Evolutionary conservation across 2,888 invertebrate species (phyloP).

Genomic region (Latrodectus hesperus): DNA sequence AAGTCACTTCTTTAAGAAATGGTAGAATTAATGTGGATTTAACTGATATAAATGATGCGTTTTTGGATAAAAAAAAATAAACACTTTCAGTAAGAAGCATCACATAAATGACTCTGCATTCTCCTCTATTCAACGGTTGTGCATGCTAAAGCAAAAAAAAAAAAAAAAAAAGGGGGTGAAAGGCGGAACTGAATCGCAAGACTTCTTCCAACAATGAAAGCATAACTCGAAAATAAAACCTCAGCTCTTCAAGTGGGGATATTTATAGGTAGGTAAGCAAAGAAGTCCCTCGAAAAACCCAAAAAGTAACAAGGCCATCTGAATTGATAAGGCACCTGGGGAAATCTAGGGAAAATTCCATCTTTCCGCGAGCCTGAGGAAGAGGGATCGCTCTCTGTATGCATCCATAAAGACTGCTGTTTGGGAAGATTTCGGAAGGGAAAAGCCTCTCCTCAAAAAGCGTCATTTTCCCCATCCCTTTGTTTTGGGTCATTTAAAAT

Average conservation of each 20-base stretch:
- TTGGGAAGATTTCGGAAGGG: constrained; percentile 27
- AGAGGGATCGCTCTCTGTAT: not conserved
- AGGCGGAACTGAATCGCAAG: not conserved
- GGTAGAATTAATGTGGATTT: too few species aligned
- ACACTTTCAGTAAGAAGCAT: too few species aligned
- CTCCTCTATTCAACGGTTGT: too few species aligned
- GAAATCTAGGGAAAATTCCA: constrained; percentile 65
- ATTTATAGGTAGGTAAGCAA: constrained; percentile 21
- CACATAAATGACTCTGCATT: too few species aligned
- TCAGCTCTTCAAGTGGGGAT: constrained; percentile 4
- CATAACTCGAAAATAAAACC: not conserved
- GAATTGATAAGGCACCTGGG: constrained; percentile 63
- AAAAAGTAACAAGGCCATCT: constrained; percentile 30
- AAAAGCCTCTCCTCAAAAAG: constrained; percentile 58
- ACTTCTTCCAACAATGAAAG: not conserved
- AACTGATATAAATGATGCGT: too few species aligned
- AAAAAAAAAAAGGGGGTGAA: not conserved
- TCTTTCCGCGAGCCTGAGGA: constrained; percentile 19
- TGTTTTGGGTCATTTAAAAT: constrained; percentile 69
- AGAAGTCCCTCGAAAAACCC: constrained; percentile 8
- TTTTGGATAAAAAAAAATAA: too few species aligned
- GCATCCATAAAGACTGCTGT: constrained; percentile 21
- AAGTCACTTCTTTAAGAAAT: too few species aligned
- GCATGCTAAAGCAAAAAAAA: too few species aligned
- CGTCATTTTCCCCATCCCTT: constrained; percentile 64